Conservation (phyloP, 2,797 vertebrate species). For the Gymnoscopelus braueri region DNA sequence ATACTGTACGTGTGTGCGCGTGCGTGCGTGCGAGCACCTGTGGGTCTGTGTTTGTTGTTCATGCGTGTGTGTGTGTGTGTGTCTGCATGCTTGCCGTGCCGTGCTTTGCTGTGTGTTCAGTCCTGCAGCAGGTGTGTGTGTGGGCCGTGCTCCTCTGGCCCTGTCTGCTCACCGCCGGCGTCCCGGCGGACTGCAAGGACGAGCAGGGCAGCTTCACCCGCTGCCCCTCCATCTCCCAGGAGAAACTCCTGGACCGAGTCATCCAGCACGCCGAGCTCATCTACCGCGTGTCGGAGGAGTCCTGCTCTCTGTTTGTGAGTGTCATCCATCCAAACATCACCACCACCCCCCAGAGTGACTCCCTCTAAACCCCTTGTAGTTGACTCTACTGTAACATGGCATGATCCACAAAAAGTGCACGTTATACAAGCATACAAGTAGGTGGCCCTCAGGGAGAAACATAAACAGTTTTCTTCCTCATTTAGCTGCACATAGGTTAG, state of each 20-base stretch:
- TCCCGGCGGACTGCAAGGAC: conserved; percentile 74
- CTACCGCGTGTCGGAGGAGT: conserved; percentile 80
- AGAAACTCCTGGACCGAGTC: conserved; percentile 82
- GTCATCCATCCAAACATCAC: not conserved
- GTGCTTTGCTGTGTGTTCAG: conserved; percentile 54
- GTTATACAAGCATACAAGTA: not conserved
- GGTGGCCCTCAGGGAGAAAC: conserved; percentile 15
- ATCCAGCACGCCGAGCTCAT: conserved; percentile 83
- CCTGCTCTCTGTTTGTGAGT: conserved; percentile 80
- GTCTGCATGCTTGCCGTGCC: conserved; percentile 9
- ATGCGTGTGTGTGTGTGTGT: conserved; percentile 10
- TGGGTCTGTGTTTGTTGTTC: conserved; percentile 3
- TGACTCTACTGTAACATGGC: not conserved
- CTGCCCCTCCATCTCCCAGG: conserved; percentile 79
- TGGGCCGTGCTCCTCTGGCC: conserved; percentile 65
- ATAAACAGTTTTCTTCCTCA: conserved; percentile 5
- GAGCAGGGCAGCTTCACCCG: conserved; percentile 55
- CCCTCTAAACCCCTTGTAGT: not conserved
- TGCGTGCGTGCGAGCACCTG: not conserved
- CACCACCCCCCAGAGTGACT: no score
- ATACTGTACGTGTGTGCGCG: not conserved
- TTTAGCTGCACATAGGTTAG: conserved; percentile 3
- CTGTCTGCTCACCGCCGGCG: conserved; percentile 38
- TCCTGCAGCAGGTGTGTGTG: conserved; percentile 49
- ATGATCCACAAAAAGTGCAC: no score